A percentile compares a stretch with the other conserved stretches of the same genome.
These are phyloP conservation scores for Leucophenga montana DNA, from an alignment of 2,888 invertebrate genomes.

Conservation along the genomic window DNA sequence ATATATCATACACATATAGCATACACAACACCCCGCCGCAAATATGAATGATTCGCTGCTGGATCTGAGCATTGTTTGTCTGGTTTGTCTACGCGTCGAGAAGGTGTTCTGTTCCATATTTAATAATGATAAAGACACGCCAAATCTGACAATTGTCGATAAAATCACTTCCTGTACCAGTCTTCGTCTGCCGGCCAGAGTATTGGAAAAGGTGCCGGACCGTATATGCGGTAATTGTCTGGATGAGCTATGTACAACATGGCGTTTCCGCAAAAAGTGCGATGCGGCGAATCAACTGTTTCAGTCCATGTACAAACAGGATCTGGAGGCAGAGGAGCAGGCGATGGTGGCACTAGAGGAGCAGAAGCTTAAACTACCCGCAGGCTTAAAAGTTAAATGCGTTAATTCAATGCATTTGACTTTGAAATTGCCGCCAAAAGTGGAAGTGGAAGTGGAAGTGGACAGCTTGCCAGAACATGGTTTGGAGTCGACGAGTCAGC, in stretches of 20 bases:
- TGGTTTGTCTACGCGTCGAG: constrained; percentile 68
- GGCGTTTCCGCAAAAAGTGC: constrained; percentile 69
- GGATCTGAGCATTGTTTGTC: constrained; percentile 69
- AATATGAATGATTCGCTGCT: constrained; percentile 45
- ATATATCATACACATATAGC: too few relatives aligned
- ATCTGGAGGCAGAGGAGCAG: constrained; percentile 40
- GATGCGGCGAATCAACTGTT: constrained; percentile 61
- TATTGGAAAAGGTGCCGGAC: constrained; percentile 64
- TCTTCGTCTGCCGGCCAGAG: constrained; percentile 54
- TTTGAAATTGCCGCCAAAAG: constrained; percentile 21
- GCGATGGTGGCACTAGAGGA: constrained; percentile 44
- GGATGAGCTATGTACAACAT: constrained; percentile 66
- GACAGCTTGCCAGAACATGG: too few relatives aligned
- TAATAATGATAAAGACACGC: constrained; percentile 56
- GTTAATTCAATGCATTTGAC: constrained; percentile 37
- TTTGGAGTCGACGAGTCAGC: too few relatives aligned
- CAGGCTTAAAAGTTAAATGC: constrained; percentile 59
- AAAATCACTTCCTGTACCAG: constrained; percentile 69
- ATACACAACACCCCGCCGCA: too few relatives aligned
- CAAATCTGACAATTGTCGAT: constrained; percentile 61
- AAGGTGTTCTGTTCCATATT: constrained; percentile 64
- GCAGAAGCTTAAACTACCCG: constrained; percentile 58
- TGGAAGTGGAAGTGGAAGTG: too few relatives aligned
- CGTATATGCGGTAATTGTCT: constrained; percentile 69
- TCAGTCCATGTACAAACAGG: constrained; percentile 48